Percentiles rank a stretch among this genome's conserved stretches.
phyloP scores from a whole-genome alignment of 2,797 vertebrate species.

The Galago senegalensis region DNA sequence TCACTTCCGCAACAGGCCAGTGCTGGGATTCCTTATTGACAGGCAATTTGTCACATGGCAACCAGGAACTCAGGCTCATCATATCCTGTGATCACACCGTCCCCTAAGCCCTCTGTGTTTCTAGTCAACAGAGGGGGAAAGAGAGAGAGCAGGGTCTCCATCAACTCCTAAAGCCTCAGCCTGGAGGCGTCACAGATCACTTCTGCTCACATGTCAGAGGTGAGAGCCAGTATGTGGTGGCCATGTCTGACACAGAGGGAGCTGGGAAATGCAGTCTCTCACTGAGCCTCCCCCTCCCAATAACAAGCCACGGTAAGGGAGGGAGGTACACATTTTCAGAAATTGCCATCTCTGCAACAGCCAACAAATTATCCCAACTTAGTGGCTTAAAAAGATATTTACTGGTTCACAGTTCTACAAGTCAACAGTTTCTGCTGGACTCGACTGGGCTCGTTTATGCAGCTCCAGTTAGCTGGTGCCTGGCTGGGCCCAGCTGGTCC shows the following conservation, averaged over 20 bases:
- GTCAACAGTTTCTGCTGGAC: not conserved
- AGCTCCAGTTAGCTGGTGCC: not conserved
- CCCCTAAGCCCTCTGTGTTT: not conserved
- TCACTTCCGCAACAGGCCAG: not conserved
- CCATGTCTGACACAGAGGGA: not conserved
- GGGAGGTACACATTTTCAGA: not conserved
- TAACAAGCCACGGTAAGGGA: no score
- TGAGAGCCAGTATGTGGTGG: accelerated
- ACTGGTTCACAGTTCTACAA: not conserved
- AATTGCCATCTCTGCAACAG: not conserved
- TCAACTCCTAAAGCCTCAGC: not conserved
- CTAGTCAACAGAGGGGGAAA: not conserved
- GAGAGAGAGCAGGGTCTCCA: not conserved
- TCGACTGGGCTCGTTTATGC: not conserved
- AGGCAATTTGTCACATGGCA: not conserved
- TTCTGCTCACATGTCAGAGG: not conserved
- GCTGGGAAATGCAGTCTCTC: no score
- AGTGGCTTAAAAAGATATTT: not conserved
- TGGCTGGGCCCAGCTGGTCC: not conserved
- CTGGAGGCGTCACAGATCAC: no score
- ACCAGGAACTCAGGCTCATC: not conserved
- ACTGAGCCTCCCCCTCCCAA: not conserved
- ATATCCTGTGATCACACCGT: not conserved
- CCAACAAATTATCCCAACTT: not conserved
- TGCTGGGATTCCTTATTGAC: not conserved